Evolutionary conservation across 2,888 invertebrate genomes (phyloP).

Genomic region (Linnaemya vulpina): DNA sequence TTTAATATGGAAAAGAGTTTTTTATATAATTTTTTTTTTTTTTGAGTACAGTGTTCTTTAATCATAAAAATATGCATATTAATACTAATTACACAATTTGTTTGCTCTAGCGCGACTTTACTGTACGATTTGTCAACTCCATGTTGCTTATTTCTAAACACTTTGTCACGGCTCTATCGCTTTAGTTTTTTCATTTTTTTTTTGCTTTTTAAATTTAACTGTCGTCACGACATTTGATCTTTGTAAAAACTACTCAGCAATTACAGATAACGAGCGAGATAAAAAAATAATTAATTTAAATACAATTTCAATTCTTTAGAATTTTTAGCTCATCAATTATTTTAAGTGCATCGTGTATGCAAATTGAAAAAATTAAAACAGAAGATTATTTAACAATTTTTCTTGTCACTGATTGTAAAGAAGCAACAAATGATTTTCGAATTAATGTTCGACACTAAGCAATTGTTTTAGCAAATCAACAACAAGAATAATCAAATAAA

Average conservation of each 20-base stretch:
- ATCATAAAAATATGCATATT: no score
- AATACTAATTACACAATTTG: no score
- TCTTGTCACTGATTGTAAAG: slow-evolving; percentile 12
- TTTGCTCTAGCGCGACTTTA: neutral
- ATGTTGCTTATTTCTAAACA: neutral
- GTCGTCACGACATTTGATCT: slow-evolving; percentile 53
- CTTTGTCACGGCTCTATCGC: neutral
- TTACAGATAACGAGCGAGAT: neutral
- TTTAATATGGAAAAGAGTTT: no score
- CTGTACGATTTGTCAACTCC: neutral
- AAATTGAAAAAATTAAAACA: slow-evolving; percentile 13
- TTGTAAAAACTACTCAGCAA: slow-evolving; percentile 16
- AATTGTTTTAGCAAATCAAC: slow-evolving; percentile 2
- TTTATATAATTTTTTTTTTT: no score
- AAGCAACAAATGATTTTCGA: slow-evolving; percentile 34
- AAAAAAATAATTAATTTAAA: slow-evolving; percentile 23
- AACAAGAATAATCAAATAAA: slow-evolving; percentile 10
- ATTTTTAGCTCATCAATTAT: slow-evolving; percentile 49
- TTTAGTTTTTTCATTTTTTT: no score
- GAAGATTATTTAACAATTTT: neutral
- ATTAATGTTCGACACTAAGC: slow-evolving; percentile 17
- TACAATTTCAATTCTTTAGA: slow-evolving; percentile 31
- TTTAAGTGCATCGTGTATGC: slow-evolving; percentile 33
- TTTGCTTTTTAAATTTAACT: neutral
- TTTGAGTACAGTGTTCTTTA: no score